Evolutionary conservation across 2,113 vertebrate species (phyloP).

Genomic region (Gopherus flavomarginatus): DNA sequence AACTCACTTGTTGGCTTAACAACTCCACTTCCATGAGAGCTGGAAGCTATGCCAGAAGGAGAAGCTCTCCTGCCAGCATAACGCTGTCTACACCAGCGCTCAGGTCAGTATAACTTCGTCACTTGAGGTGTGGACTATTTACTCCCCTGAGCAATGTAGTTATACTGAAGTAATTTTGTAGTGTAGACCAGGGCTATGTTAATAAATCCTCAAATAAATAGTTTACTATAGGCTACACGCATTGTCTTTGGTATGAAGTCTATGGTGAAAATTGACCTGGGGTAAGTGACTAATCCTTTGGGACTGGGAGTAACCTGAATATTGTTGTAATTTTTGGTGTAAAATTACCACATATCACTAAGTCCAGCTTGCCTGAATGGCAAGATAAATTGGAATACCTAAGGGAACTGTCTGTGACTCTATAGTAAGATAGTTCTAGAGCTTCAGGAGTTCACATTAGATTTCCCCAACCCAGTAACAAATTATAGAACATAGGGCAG

Average conservation of each 20-base stretch:
- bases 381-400: not conserved
- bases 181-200: not conserved
- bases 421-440: not conserved
- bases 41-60: not conserved
- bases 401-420: not conserved
- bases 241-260: not conserved
- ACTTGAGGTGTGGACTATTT: not conserved
- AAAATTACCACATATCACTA: not conserved
- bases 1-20: not conserved
- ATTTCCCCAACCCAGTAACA: too few species aligned
- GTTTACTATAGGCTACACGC: not conserved
- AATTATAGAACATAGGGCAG: not conserved
- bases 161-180: not conserved
- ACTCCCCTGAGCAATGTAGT: not conserved
- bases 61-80: not conserved
- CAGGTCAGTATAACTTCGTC: not conserved
- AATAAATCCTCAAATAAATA: not conserved
- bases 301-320: not conserved
- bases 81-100: not conserved
- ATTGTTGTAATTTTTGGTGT: not conserved
- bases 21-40: not conserved
- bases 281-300: not conserved
- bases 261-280: not conserved
- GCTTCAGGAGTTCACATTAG: not conserved
- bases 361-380: not conserved